Conservation (phyloP, 2,888 invertebrate species). For the Cephus sareptanus region DNA sequence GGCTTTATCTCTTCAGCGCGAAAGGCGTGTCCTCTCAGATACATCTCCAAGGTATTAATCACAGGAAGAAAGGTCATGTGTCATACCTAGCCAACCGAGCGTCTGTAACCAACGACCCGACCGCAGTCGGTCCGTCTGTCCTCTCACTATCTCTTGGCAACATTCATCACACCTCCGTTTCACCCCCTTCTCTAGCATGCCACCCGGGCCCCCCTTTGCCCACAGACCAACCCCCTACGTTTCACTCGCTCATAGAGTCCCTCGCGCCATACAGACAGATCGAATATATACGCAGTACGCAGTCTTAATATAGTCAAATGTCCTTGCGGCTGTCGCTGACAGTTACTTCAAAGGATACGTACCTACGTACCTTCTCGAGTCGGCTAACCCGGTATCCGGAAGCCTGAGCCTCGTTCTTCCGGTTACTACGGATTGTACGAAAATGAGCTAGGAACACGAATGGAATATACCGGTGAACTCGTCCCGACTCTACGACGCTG, state of each 20-base stretch:
- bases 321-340: constrained; percentile 13
- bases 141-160: constrained; percentile 20
- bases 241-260: not conserved
- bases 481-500: not conserved
- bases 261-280: not conserved
- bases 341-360: constrained; percentile 5
- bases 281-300: constrained; percentile 1
- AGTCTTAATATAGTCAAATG: constrained; percentile 23
- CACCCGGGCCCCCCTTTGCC: not conserved
- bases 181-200: not conserved
- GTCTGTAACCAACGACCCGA: constrained; percentile 23
- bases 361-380: not conserved
- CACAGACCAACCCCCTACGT: not conserved
- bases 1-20: constrained; percentile 6
- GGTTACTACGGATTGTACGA: not conserved
- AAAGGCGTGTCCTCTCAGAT: constrained; percentile 11
- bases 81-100: constrained; percentile 22
- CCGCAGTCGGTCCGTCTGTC: constrained; percentile 15
- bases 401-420: not conserved
- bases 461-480: not conserved
- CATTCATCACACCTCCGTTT: constrained; percentile 21
- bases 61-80: constrained; percentile 24
- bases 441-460: not conserved
- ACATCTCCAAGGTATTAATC: constrained; percentile 23
- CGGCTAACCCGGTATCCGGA: not conserved